A percentile compares a stretch with the other conserved stretches of the same genome.
phyloP scores from a whole-genome alignment of 2,888 invertebrate species.

The Doris montereyensis region DNA sequence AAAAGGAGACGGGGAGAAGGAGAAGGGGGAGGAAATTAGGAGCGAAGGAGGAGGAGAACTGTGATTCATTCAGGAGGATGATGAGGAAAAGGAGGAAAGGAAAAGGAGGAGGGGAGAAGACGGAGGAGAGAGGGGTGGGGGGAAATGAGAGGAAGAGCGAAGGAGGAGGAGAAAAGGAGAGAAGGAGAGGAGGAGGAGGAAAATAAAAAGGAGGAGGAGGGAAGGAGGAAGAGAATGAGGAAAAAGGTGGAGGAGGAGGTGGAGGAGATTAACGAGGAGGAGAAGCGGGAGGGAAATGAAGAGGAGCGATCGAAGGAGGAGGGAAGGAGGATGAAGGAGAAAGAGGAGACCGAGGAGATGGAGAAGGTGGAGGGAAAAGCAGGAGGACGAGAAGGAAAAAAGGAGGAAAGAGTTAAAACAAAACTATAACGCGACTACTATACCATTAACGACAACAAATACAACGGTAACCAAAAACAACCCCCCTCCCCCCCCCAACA shows the following conservation, averaged over 20 bases:
- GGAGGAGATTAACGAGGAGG: background rate
- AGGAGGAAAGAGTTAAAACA: background rate
- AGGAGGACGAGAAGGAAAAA: background rate
- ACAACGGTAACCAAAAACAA: too few species aligned
- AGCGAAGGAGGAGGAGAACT: background rate
- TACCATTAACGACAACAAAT: too few species aligned
- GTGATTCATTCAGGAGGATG: background rate
- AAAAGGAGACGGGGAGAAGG: constrained; percentile 1
- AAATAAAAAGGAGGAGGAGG: background rate
- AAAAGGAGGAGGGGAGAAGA: background rate
- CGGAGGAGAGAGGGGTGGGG: background rate
- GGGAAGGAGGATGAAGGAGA: background rate
- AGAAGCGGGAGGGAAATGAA: too few species aligned
- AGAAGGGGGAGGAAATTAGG: background rate
- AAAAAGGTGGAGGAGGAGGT: background rate
- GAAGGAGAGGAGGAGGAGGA: background rate
- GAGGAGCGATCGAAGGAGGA: background rate
- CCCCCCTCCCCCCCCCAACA: too few species aligned
- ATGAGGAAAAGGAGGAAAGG: background rate
- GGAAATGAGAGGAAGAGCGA: background rate
- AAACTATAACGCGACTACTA: too few species aligned
- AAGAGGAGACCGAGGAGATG: background rate
- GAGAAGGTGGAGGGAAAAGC: background rate
- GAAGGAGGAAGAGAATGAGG: background rate
- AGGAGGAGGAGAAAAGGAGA: background rate